phyloP scores from a whole-genome alignment of 2,797 vertebrate species.

The Todus mexicanus region DNA sequence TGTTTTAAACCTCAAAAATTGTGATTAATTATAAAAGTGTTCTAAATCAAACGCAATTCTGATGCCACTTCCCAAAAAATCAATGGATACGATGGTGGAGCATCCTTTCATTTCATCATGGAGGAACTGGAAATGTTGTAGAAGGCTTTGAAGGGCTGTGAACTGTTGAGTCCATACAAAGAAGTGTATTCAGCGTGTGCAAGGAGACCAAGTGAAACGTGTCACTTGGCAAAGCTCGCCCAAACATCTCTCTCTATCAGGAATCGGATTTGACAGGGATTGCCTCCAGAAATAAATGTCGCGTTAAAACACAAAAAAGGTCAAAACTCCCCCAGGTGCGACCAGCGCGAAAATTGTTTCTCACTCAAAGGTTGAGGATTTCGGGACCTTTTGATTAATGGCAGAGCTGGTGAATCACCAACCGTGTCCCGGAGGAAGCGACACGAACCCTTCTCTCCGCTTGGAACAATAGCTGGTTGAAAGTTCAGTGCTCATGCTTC shows the following conservation, averaged over 20 bases:
- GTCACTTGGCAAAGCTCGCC: not conserved
- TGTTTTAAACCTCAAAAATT: not conserved
- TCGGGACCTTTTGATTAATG: not conserved
- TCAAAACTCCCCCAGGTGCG: not conserved
- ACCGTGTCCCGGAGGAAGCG: constrained; percentile 33
- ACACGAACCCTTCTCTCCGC: not conserved
- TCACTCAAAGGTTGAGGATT: not conserved
- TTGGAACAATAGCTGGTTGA: constrained; percentile 43
- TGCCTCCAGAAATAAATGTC: not conserved
- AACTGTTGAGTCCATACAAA: not conserved
- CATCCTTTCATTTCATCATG: not conserved
- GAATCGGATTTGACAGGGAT: not conserved
- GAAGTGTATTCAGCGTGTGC: not conserved
- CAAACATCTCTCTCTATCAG: not conserved
- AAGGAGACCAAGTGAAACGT: not conserved
- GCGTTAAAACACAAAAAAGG: not conserved
- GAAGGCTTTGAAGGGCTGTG: not conserved
- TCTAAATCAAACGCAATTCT: not conserved
- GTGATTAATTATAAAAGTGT: not conserved
- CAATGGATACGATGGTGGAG: not conserved
- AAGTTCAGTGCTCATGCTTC: constrained; percentile 76
- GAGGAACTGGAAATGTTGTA: not conserved
- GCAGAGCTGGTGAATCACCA: not conserved
- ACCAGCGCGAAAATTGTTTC: not conserved
- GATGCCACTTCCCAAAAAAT: fast-evolving